phyloP scores from a whole-genome alignment of 2,797 vertebrate species.

The Poeciliopsis presidionis region DNA sequence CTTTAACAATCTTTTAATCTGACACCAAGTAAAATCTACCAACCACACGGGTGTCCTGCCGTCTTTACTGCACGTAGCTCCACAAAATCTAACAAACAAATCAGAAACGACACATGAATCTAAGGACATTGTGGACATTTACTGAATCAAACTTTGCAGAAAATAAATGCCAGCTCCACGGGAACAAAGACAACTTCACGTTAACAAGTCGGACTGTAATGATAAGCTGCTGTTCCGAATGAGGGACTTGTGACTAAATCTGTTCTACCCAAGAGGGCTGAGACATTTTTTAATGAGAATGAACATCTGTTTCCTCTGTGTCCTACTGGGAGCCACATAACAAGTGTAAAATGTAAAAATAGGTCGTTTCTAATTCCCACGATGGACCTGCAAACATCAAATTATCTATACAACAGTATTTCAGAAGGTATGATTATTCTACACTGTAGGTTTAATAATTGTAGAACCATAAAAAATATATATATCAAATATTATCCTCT shows the following conservation, averaged over 20 bases:
- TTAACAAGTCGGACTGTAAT: conserved; percentile 20
- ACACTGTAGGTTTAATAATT: neutral
- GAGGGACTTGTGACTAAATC: conserved; percentile 57
- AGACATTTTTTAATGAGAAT: conserved; percentile 67
- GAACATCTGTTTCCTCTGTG: conserved; percentile 62
- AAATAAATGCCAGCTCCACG: conserved; percentile 31
- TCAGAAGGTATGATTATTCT: neutral
- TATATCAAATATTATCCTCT: neutral
- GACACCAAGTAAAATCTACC: neutral
- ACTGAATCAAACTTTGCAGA: conserved; percentile 23
- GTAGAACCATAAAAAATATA: neutral
- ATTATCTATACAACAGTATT: neutral
- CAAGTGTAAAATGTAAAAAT: conserved; percentile 62
- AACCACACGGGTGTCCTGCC: neutral
- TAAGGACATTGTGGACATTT: neutral
- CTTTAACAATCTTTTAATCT: neutral
- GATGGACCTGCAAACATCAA: conserved; percentile 10
- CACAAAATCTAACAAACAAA: neutral
- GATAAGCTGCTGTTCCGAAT: conserved; percentile 54
- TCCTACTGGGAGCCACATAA: conserved; percentile 55
- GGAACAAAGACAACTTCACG: conserved; percentile 26
- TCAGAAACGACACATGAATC: neutral
- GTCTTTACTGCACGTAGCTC: too few relatives aligned
- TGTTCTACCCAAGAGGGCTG: conserved; percentile 57
- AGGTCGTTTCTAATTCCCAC: conserved; percentile 38